Evolutionary conservation across 2,113 vertebrate species (phyloP), one percentile per base, ranked within the genome.

Genomic region (Beaufortia kweichowensis): DNA sequence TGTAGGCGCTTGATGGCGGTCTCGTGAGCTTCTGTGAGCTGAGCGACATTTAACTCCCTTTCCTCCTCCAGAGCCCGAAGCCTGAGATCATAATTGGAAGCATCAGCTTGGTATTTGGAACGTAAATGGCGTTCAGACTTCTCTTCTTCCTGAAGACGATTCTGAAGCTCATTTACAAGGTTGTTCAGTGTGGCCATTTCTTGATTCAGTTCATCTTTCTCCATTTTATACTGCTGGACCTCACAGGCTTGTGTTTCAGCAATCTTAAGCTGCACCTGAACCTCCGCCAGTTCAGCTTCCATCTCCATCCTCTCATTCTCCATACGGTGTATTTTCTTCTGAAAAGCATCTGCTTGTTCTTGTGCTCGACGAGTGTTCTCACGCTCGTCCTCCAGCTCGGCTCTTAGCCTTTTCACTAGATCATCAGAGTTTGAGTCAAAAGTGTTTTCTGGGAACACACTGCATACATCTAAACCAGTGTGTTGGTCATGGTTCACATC

Each of bases 151-250:
- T 83, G 75, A 60, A 55, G 81, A 48, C 77, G 91, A 68, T 82
- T 82, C 66, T 87, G 91, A 78, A 94, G 85, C 57, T 90, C 84
- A 19, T 81, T 64, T 33, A 93, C 87, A 9, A 81, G 76, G 23
- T 33, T 76, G 48, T 83, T 82, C n/a, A 89, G 71, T 56, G 63
- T 75, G 71, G 74, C 53, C 80, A 91, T 83, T 63, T 94, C 90
- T 55, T 80, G 70, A 82, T 91, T 93, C 39, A 93, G 86, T 17
- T 68, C 79, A 62, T 93, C 89, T 57, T 94, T 91, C 77, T 94
- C 93, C 4, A 77, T 81, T 82, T 93, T 93, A 48, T 86, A 88
- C 53, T 28, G 81, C 55, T 90, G 88, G 26, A 86, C 83, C 79
- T 92, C 91, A 63, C 84, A 83, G 41, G 86, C 87, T 78, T 86